phyloP scores from a whole-genome alignment of 1,140 invertebrate species.

The Sogatella furcifera region DNA sequence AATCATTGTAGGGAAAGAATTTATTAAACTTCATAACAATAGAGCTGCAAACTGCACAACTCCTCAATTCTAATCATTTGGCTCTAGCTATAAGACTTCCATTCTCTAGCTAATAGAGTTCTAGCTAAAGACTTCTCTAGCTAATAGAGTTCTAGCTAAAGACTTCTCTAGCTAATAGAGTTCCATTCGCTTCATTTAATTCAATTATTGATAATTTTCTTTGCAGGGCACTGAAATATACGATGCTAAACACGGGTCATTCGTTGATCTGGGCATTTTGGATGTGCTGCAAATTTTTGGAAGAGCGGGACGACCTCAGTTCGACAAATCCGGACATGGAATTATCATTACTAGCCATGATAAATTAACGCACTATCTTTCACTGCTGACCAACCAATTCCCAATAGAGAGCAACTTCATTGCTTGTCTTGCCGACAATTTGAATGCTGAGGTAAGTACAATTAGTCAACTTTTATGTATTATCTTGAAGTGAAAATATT shows the following conservation, averaged over 20 bases:
- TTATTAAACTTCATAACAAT: too few relatives aligned
- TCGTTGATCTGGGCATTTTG: slow-evolving; percentile 90
- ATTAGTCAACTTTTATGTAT: neutral
- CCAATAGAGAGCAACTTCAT: slow-evolving; percentile 98
- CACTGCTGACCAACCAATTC: slow-evolving; percentile 88
- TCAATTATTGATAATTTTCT: neutral
- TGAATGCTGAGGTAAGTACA: slow-evolving; percentile 85
- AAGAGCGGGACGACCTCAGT: slow-evolving; percentile 91
- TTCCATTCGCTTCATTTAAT: too few relatives aligned
- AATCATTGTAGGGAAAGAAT: too few relatives aligned
- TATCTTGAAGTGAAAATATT: too few relatives aligned
- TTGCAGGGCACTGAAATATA: slow-evolving; percentile 92
- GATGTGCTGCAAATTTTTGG: slow-evolving; percentile 99
- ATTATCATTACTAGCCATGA: slow-evolving; percentile 92
- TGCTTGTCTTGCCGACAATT: slow-evolving; percentile 82
- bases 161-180: too few relatives aligned
- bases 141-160: too few relatives aligned
- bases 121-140: too few relatives aligned
- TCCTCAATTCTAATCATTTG: too few relatives aligned
- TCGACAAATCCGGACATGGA: slow-evolving; percentile 79
- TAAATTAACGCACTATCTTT: slow-evolving; percentile 89
- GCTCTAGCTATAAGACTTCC: too few relatives aligned
- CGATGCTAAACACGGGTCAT: slow-evolving; percentile 87
- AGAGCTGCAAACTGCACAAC: too few relatives aligned
- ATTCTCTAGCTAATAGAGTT: too few relatives aligned